phyloP scores from a whole-genome alignment of 2,888 invertebrate genomes.

The Clunio marinus region DNA sequence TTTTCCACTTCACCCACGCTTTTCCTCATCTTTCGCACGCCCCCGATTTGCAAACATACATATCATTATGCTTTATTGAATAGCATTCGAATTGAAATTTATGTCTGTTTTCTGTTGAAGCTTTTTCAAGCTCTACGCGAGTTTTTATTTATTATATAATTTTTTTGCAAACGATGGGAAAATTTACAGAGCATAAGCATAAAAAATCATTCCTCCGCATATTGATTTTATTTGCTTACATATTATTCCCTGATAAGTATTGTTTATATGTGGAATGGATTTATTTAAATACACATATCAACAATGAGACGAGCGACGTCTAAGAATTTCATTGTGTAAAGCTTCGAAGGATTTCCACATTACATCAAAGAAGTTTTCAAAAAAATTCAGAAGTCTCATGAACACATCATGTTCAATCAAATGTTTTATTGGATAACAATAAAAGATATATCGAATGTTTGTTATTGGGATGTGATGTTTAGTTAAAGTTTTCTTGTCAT shows the following conservation, averaged over 20 bases:
- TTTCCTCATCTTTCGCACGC: not conserved
- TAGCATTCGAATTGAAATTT: not conserved
- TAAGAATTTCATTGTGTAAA: not conserved
- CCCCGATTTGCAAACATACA: not conserved
- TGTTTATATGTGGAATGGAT: slow-evolving; percentile 15
- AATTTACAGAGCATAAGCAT: not conserved
- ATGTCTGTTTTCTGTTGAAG: not conserved
- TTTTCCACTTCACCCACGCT: not conserved
- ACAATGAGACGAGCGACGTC: too few species aligned
- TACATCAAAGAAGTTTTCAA: too few species aligned
- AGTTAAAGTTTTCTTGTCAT: too few species aligned
- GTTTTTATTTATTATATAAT: too few species aligned
- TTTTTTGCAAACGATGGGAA: not conserved
- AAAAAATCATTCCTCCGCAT: not conserved
- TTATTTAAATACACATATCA: slow-evolving; percentile 21
- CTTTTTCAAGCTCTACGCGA: not conserved
- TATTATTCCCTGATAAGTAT: too few species aligned
- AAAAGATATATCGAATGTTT: too few species aligned
- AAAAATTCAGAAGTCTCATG: too few species aligned
- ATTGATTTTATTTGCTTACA: not conserved
- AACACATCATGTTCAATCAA: too few species aligned
- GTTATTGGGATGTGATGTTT: too few species aligned
- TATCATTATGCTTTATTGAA: slow-evolving; percentile 21
- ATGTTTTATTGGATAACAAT: too few species aligned
- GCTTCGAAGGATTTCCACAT: slow-evolving; percentile 6